Conservation (phyloP, 2,888 invertebrate species). For the Ectemnius cavifrons region DNA sequence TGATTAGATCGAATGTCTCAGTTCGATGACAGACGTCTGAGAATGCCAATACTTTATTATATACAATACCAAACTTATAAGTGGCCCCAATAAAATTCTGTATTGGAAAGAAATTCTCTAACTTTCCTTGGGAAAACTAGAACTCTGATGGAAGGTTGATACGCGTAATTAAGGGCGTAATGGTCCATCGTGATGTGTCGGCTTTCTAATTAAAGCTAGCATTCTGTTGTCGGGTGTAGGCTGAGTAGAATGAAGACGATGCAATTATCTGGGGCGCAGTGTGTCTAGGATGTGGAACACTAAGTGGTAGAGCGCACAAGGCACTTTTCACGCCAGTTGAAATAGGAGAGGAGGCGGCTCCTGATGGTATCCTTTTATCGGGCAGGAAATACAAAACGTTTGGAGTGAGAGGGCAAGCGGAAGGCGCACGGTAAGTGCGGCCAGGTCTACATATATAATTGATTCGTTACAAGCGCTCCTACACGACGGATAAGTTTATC, state of each 20-base stretch:
- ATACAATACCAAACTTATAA: too few relatives aligned
- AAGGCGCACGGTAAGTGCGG: slow-evolving; percentile 48
- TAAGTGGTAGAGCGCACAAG: background rate
- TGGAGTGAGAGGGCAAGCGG: slow-evolving; percentile 24
- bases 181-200: background rate
- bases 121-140: too few relatives aligned
- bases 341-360: too few relatives aligned
- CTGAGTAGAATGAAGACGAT: background rate
- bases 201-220: background rate
- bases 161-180: slow-evolving; percentile 5
- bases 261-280: background rate
- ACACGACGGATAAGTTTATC: slow-evolving; percentile 64
- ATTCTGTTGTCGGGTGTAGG: background rate
- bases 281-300: background rate
- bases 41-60: too few relatives aligned
- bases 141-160: background rate
- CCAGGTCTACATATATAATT: slow-evolving; percentile 58
- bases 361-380: slow-evolving; percentile 37
- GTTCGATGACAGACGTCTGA: too few relatives aligned
- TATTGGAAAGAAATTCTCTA: too few relatives aligned
- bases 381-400: slow-evolving; percentile 33
- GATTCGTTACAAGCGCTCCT: slow-evolving; percentile 61
- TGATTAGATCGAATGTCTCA: background rate
- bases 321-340: slow-evolving; percentile 27
- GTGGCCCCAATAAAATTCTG: too few relatives aligned